phyloP scores from a whole-genome alignment of 2,797 vertebrate genomes.

The Aphelocoma californica region DNA sequence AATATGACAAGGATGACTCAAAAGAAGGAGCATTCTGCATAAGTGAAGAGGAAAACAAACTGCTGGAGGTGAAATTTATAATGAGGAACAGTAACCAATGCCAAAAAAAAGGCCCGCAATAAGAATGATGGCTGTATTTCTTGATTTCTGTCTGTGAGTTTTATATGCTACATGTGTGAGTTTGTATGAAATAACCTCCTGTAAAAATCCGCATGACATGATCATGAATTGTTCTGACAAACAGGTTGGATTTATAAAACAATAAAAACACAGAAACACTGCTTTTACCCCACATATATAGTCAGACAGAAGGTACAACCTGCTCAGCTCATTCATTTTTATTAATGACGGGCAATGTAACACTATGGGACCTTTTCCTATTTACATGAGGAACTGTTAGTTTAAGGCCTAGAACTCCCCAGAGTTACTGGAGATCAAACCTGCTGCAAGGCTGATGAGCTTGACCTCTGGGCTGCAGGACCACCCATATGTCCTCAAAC shows the following conservation, averaged over 20 bases:
- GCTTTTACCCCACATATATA: conserved; percentile 44
- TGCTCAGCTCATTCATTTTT: not conserved
- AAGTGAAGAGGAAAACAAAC: conserved; percentile 58
- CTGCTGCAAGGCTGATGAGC: not conserved
- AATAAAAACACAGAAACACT: conserved; percentile 34
- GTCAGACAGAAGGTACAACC: not conserved
- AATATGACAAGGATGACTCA: conserved; percentile 72
- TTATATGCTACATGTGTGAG: not conserved
- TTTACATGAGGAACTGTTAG: not conserved
- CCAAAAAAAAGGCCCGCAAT: not conserved
- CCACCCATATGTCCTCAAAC: not conserved
- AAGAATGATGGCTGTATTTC: conserved; percentile 57
- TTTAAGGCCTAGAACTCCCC: not conserved
- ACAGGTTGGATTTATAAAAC: conserved; percentile 38
- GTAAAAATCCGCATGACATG: conserved; percentile 11
- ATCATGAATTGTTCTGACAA: conserved; percentile 43
- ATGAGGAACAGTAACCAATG: conserved; percentile 42
- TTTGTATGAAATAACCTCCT: conserved; percentile 10
- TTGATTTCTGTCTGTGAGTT: conserved; percentile 41
- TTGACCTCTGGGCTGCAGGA: not conserved
- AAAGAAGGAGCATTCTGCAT: conserved; percentile 45
- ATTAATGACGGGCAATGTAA: not conserved
- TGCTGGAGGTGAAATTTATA: conserved; percentile 56
- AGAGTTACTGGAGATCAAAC: not conserved
- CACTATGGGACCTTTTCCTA: not conserved